Base-by-base conservation (phyloP, 1,140 invertebrate species). In the Monomorium pharaonis region DNA sequence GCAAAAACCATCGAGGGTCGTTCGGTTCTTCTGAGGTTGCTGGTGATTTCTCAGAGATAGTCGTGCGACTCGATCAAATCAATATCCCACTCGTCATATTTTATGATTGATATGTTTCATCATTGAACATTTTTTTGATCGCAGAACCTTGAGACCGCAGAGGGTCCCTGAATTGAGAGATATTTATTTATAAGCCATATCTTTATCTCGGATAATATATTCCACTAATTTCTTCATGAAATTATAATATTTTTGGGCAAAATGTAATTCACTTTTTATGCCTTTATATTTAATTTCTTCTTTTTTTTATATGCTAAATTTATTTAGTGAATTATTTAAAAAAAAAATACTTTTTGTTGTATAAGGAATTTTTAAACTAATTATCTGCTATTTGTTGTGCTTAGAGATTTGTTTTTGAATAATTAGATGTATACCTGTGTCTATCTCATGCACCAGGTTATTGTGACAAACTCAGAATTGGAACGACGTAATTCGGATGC, bases 391-490 rank as follows among this genome's bases (percentile, higher is more conserved):
- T 21, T 21, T 51, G 27, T 21, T 30, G 16, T 33, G 18, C 14
- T 63, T 21, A 37, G 4, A 37, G 16, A 76, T 44, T 16, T 47
- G 16, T 18, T 70, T 10, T 27, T 37, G 7, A 70, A 30, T 69
- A 80, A 69, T 54, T 37, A 69, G 16, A n/a, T 37, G 27, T 47
- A 51, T 33, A 67, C 14, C 49, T 54, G 21, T 69, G 21, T 56
- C 10, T 80, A 14, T 27, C 47, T 54, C 47, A n/a, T 14, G 2
- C 51, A 14, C 30, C 30, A 30, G 6, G 49, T 84, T 49, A 62
- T 84, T 60, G 80, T 37, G 70, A 75, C 51, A 83, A 74, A 76
- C 80, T 44, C 67, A 18, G 7, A 84, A 84, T 60, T 84, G 72
- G 70, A 27, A 47, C 56, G 44, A 60, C 30, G 54, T 56, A 47